Base-by-base conservation (phyloP, 2,797 vertebrate species). In the Setipinna tenuifilis region DNA sequence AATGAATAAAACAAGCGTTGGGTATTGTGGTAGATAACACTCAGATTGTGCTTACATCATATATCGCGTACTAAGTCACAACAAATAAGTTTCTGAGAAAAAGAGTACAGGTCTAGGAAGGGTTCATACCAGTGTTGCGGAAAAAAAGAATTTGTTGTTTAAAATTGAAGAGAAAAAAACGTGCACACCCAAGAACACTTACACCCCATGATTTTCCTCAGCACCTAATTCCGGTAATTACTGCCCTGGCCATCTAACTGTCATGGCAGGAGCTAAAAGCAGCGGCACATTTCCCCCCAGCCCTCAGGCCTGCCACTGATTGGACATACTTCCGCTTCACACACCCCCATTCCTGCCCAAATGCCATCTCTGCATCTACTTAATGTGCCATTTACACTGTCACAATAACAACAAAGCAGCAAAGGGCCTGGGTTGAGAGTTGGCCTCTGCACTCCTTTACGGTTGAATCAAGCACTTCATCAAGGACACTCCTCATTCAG, bases 131-230 rank as follows among this genome's bases (percentile, higher is more conserved):
- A 17, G 28, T 35, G 16, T 28, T 75, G 11, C 35, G 11, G 12
- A 75, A 19, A 75, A 31, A 3, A 75, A 75, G 31, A 23, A 0
- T 86, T 88, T 86, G n/a, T n/a, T n/a, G n/a, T 41, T 87, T 78
- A 57, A 62, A 80, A n/a, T 58, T 83, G 58, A 78, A 87, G 21
- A 19, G 85, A 87, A 88, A 85, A 83, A 16, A 83, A 84, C 46
- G 19, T 82, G 82, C 87, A 31, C 82, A 90, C 89, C 87, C 50
- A 85, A 46, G 23, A 21, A 83, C 21, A 61, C 58, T 85, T 88
- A 86, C 87, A 87, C 78, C 44, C 83, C 86, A 88, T 89, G 62
- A 89, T 88, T 91, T 91, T 7, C 84, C 90, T 88, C 90, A 90
- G 89, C 83, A 86, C 57, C 87, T 81, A 88, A 90, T 82, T 90